phyloP scores from a whole-genome alignment of 2,113 vertebrate species.

The Odontophorus gujanensis region DNA sequence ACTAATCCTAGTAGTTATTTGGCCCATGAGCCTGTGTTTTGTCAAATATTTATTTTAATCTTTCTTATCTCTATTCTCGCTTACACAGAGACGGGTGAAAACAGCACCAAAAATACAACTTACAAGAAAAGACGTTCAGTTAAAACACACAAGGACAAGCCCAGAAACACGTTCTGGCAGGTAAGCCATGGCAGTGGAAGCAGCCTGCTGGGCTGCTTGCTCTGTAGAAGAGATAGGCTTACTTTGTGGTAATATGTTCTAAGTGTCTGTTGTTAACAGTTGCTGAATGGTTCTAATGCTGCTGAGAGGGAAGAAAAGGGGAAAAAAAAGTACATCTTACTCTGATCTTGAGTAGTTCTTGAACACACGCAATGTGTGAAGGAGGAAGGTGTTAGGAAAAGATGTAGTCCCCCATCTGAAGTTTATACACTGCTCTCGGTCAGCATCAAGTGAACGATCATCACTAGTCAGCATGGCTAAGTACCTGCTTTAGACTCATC shows the following conservation, averaged over 20 bases:
- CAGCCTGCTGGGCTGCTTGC: background rate
- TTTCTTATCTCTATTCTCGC: background rate
- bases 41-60: conserved; percentile 37
- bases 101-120: background rate
- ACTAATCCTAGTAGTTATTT: background rate
- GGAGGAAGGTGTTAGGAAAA: background rate
- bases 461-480: background rate
- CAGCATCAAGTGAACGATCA: background rate
- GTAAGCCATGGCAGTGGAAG: background rate
- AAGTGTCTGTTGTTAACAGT: background rate
- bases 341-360: background rate
- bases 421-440: background rate
- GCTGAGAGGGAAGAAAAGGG: background rate
- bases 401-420: background rate
- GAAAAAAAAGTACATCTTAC: background rate
- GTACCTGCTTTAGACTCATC: background rate
- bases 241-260: background rate
- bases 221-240: background rate
- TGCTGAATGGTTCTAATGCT: background rate
- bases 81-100: background rate
- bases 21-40: background rate
- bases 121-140: background rate
- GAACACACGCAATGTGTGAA: accelerated
- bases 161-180: background rate
- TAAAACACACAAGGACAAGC: background rate